Evolutionary conservation across 2,797 vertebrate genomes (phyloP), one percentile per base, ranked within the genome.

Genomic region (Poeciliopsis infans): DNA sequence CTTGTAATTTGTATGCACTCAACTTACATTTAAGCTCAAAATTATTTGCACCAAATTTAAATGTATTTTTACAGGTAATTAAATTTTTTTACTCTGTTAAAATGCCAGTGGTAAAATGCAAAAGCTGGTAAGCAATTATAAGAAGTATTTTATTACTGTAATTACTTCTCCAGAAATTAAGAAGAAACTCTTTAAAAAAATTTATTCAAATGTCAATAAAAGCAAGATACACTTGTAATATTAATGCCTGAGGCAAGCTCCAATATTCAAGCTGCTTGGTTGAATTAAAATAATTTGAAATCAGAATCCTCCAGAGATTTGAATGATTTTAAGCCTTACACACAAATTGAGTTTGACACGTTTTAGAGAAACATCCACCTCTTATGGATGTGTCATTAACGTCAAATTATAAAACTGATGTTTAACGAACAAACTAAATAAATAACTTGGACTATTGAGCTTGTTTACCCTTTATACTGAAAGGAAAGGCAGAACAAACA

Each of bases 401-500:
- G 4, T 5, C 5, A n/a, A n/a, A n/a, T 43, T 11, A 43, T n/a
- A 15, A 43, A 43, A 43, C 1, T 15, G 5, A 43, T 70, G 25
- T 45, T 28, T 70, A 45, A 45, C 13, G 25, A 28, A 45, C 25
- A 45, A 69, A n/a, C 7, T 45, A 28, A 43, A 45, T 43, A n/a
- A 45, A 43, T 45, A 45, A 70, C 25, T 28, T 69, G 23, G 41
- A 45, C 41, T 28, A 28, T 43, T 69, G n/a, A n/a, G 39, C 39
- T 70, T 16, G 2, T 45, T 70, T 45, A 0, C 11, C 3, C 23
- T n/a, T 70, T 70, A 45, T n/a, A 25, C 4, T 5, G 5, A 72
- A 36, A 23, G 12, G 3, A 76, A 84, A 76, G 55, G 77, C 74
- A 78, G 28, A 80, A 70, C 57, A 81, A 86, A 84, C 79, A 70